Conservation (phyloP, 2,113 vertebrate genomes). For the Periophthalmus modestus region DNA sequence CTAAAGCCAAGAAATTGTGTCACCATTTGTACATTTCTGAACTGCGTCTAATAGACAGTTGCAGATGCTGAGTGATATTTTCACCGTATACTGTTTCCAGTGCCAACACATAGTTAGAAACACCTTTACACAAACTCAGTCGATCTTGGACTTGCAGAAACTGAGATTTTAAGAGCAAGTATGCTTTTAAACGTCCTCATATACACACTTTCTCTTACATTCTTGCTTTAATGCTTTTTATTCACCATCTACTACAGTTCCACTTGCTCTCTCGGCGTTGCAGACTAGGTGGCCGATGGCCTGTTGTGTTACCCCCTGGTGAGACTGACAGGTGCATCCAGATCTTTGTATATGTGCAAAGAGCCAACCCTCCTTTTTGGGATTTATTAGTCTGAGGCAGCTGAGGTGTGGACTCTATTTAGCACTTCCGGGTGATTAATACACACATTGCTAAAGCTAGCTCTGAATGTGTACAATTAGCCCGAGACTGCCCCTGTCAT, state of each 20-base stretch:
- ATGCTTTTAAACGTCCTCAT: neutral
- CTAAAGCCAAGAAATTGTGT: neutral
- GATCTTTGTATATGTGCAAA: constrained; percentile 39
- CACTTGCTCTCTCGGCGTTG: constrained; percentile 11
- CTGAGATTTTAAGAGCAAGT: too few species aligned
- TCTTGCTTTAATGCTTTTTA: too few species aligned
- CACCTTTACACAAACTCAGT: neutral
- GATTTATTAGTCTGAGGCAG: constrained; percentile 76
- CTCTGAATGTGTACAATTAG: constrained; percentile 60
- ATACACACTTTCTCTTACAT: neutral
- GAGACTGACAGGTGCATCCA: constrained; percentile 67
- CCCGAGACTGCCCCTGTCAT: constrained; percentile 48
- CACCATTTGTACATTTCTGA: constrained; percentile 2
- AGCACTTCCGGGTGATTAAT: constrained; percentile 72
- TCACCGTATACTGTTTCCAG: constrained; percentile 13
- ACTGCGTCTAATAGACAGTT: neutral
- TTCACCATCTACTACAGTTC: constrained; percentile 20
- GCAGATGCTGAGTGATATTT: constrained; percentile 2
- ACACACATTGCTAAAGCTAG: constrained; percentile 41
- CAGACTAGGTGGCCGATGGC: constrained; percentile 53
- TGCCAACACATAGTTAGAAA: constrained; percentile 6
- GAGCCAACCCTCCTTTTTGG: constrained; percentile 47
- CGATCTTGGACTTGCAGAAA: constrained; percentile 18
- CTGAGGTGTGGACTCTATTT: constrained; percentile 76
- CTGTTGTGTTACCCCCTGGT: constrained; percentile 47